These are phyloP conservation scores for Sebastes goodei DNA, from an alignment of 2,797 vertebrate genomes.

Conservation along the genomic window DNA sequence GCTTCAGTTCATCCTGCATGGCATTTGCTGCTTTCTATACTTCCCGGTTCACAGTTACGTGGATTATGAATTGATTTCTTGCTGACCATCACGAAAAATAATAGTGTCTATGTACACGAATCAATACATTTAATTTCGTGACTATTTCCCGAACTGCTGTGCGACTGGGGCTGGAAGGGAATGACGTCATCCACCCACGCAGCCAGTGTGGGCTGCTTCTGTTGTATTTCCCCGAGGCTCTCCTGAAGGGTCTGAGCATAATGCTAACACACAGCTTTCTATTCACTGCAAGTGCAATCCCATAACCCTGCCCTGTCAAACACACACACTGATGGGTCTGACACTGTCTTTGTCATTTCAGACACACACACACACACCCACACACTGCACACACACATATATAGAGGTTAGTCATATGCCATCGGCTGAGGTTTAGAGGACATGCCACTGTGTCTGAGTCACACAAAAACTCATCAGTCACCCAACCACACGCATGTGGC, in stretches of 20 bases:
- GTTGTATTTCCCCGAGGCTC: background rate
- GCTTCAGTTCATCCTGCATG: too few relatives aligned
- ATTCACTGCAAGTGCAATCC: background rate
- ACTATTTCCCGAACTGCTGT: too few relatives aligned
- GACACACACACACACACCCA: background rate
- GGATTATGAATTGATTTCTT: too few relatives aligned
- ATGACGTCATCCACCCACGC: background rate
- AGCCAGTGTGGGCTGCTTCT: background rate
- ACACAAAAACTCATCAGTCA: conserved; percentile 43
- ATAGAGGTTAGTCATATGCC: conserved; percentile 39
- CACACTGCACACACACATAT: conserved; percentile 3
- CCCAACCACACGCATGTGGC: conserved; percentile 15
- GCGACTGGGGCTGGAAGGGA: too few relatives aligned
- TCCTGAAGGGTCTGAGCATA: background rate
- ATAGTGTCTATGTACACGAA: too few relatives aligned
- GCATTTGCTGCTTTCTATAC: too few relatives aligned
- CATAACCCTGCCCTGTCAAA: background rate
- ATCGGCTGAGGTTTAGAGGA: conserved; percentile 43
- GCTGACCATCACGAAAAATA: too few relatives aligned
- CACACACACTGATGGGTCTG: background rate
- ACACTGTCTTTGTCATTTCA: conserved; percentile 6
- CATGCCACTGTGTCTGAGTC: conserved; percentile 42
- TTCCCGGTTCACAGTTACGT: too few relatives aligned
- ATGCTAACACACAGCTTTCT: background rate
- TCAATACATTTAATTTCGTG: too few relatives aligned